Percentiles rank a stretch among this genome's conserved stretches.
phyloP scores from a whole-genome alignment of 2,797 vertebrate species.

The Falco novaeseelandiae region DNA sequence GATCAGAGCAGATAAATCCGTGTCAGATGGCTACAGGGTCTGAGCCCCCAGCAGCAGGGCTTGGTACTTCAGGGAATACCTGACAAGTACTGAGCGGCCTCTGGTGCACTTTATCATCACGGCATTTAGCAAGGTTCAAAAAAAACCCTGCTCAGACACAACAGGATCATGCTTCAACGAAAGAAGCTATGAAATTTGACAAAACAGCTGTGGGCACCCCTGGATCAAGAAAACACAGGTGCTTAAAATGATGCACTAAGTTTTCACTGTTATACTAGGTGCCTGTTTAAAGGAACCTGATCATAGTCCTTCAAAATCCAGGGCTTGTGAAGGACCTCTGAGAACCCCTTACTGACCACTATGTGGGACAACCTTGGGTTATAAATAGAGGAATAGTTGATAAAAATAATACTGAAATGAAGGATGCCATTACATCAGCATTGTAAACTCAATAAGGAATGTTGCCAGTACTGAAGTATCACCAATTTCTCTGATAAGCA shows the following conservation, averaged over 20 bases:
- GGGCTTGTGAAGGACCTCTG: neutral
- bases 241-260: neutral
- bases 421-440: neutral
- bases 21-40: too few species aligned
- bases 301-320: neutral
- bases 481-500: neutral
- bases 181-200: neutral
- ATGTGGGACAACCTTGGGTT: neutral
- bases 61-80: neutral
- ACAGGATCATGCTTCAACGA: neutral
- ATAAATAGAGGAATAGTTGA: neutral
- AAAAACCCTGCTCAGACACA: neutral
- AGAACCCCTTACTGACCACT: neutral
- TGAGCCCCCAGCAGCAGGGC: accelerated
- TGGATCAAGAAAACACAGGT: neutral
- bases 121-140: neutral
- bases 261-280: neutral
- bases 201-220: neutral
- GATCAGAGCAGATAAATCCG: neutral
- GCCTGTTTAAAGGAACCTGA: neutral
- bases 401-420: neutral
- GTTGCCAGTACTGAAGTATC: neutral
- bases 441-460: neutral
- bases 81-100: neutral
- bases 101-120: neutral